Evolutionary conservation across 2,113 vertebrate genomes (phyloP).

Genomic region (Neodontobutis hainanensis): DNA sequence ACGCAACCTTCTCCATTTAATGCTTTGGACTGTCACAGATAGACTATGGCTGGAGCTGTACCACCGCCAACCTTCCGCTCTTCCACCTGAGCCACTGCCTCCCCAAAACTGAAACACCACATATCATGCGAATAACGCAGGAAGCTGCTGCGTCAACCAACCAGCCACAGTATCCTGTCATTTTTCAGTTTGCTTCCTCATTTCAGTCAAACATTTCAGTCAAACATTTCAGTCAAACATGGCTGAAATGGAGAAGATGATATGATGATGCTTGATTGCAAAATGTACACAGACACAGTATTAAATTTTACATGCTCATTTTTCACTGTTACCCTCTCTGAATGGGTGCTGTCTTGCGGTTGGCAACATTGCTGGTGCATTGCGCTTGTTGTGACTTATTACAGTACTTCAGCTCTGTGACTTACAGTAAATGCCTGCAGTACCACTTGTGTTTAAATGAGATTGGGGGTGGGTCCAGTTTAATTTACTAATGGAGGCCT

Average conservation of each 20-base stretch:
- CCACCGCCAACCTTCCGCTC: too few relatives aligned
- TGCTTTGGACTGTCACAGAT: too few relatives aligned
- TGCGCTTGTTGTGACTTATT: constrained; percentile 16
- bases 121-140: neutral
- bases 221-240: neutral
- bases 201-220: too few relatives aligned
- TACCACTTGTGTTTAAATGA: constrained; percentile 30
- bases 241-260: neutral
- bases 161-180: neutral
- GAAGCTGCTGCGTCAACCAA: neutral
- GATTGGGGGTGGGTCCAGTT: constrained; percentile 27
- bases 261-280: neutral
- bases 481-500: constrained; percentile 70
- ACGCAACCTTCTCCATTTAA: too few relatives aligned
- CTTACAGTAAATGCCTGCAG: constrained; percentile 4
- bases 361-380: constrained; percentile 32
- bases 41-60: too few relatives aligned
- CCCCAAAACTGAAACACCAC: neutral
- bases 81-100: too few relatives aligned
- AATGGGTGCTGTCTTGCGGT: neutral
- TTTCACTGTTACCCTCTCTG: neutral
- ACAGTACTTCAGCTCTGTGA: neutral
- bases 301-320: neutral
- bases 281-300: neutral
- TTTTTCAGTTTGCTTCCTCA: neutral